phyloP scores from a whole-genome alignment of 2,113 vertebrate genomes.

The Panthera leo region DNA sequence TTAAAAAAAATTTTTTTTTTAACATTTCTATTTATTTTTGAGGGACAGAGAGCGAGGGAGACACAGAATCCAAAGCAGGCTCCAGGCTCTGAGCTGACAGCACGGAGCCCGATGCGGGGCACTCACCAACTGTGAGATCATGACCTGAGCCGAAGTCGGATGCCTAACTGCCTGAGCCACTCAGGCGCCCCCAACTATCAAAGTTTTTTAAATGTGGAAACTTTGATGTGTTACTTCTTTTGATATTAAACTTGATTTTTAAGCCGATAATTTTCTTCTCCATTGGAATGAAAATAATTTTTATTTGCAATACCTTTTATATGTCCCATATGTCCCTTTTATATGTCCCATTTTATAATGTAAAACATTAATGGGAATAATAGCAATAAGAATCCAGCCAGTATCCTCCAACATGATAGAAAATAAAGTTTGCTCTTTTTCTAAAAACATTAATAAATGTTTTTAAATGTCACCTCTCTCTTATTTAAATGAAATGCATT shows the following conservation, averaged over 20 bases:
- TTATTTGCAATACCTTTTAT: conserved; percentile 2
- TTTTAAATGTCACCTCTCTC: background rate
- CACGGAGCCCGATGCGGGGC: too few species aligned
- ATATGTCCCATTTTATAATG: background rate
- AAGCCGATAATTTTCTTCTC: conserved; percentile 36
- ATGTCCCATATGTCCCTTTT: background rate
- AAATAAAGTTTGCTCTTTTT: conserved; percentile 39
- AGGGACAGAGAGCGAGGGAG: too few species aligned
- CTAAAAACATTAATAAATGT: background rate
- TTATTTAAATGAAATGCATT: conserved; percentile 10
- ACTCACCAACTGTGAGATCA: too few species aligned
- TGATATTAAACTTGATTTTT: conserved; percentile 55
- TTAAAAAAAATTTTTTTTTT: background rate
- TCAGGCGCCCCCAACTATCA: background rate
- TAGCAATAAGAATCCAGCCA: background rate
- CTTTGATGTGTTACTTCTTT: conserved; percentile 20
- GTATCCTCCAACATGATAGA: background rate
- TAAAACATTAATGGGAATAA: background rate
- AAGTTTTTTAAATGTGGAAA: background rate
- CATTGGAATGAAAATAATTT: conserved; percentile 49
- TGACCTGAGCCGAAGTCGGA: too few species aligned
- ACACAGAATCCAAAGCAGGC: too few species aligned
- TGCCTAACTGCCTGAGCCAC: too few species aligned
- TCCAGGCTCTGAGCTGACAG: too few species aligned
- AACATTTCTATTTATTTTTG: too few species aligned